Conservation (phyloP, 2,113 vertebrate species). For the Platichthys flesus region DNA sequence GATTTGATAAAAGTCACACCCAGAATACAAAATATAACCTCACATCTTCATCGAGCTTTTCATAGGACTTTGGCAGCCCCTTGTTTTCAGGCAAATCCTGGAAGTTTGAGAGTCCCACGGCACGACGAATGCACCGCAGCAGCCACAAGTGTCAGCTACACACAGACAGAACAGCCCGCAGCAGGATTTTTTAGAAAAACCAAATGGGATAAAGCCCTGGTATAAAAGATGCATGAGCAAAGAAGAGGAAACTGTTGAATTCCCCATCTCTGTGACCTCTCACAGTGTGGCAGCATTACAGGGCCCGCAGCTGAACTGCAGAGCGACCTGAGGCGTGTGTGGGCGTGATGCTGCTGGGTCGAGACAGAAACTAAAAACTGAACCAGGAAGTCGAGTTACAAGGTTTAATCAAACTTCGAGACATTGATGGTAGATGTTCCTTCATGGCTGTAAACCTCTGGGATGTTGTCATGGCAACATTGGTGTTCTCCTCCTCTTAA, state of each 20-base stretch:
- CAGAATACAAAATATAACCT: background rate
- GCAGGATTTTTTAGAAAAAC: conserved; percentile 14
- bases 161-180: conserved; percentile 29
- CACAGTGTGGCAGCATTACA: background rate
- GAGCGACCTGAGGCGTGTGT: background rate
- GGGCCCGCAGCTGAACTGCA: conserved; percentile 1
- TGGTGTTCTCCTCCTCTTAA: background rate
- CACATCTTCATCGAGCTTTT: background rate
- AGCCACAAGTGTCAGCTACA: conserved; percentile 9
- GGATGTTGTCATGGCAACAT: conserved; percentile 1
- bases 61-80: too few relatives aligned
- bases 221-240: conserved; percentile 23
- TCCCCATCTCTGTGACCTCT: background rate
- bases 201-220: conserved; percentile 18
- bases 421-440: conserved; percentile 15
- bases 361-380: conserved; percentile 10
- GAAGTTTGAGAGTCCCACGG: background rate
- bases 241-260: conserved; percentile 22
- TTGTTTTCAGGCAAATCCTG: background rate
- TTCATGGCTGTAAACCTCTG: conserved; percentile 9
- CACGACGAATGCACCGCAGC: conserved; percentile 6
- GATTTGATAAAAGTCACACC: too few relatives aligned
- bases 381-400: conserved; percentile 16
- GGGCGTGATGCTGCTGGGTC: background rate
- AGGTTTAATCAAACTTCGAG: conserved; percentile 22